Conservation (phyloP, 1,140 invertebrate genomes). For the Heliconius hermathena region DNA sequence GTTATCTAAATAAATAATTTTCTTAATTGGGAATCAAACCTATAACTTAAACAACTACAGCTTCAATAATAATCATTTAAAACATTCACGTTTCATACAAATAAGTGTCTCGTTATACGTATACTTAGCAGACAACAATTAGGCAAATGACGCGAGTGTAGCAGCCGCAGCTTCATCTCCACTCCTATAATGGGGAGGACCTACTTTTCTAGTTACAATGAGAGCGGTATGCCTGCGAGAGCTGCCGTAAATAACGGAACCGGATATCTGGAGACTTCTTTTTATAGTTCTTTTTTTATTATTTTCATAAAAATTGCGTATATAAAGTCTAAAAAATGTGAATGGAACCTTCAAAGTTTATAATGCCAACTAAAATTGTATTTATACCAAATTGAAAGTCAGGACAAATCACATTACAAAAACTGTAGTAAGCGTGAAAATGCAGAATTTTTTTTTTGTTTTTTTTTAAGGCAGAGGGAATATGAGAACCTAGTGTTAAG, state of each 20-base stretch:
- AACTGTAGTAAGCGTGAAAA: no score
- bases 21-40: neutral
- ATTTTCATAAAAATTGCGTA: neutral
- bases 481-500: neutral
- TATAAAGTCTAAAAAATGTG: no score
- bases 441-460: no score
- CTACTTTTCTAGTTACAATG: conserved; percentile 15
- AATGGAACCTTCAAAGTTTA: no score
- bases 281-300: neutral
- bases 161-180: neutral
- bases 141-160: conserved; percentile 11
- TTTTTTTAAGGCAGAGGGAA: no score
- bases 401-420: no score
- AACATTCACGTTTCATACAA: neutral
- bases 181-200: conserved; percentile 9
- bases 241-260: neutral
- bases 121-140: conserved; percentile 10
- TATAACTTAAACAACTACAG: neutral
- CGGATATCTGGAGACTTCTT: neutral
- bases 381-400: no score
- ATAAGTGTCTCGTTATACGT: neutral
- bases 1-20: neutral
- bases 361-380: no score
- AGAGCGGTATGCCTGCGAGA: neutral
- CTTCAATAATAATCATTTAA: neutral